phyloP scores from a whole-genome alignment of 2,113 vertebrate genomes.

The Cervus canadensis region DNA sequence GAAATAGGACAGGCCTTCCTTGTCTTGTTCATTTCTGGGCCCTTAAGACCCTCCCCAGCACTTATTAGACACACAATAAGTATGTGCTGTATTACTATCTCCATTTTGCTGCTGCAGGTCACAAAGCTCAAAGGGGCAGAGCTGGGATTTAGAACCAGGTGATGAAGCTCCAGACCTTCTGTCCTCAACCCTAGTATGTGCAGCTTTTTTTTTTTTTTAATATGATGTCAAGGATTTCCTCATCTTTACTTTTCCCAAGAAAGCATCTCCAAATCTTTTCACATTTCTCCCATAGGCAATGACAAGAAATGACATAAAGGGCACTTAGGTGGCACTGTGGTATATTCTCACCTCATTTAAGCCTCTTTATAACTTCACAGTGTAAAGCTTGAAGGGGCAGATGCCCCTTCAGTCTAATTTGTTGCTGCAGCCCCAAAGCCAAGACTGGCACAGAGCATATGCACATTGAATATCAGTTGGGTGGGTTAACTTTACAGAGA shows the following conservation, averaged over 20 bases:
- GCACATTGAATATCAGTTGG: neutral
- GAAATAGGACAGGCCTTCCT: neutral
- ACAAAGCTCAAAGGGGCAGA: neutral
- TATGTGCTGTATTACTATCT: neutral
- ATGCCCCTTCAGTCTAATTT: neutral
- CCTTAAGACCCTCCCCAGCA: neutral
- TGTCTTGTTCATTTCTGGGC: neutral
- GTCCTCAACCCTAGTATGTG: neutral
- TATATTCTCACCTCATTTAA: neutral
- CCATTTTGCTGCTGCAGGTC: neutral
- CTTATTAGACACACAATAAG: neutral
- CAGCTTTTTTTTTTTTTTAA: neutral
- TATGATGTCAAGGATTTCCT: neutral
- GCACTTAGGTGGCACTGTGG: neutral
- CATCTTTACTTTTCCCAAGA: neutral
- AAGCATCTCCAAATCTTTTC: neutral
- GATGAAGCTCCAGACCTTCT: neutral
- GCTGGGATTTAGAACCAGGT: neutral
- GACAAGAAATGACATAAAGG: neutral
- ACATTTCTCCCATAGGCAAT: neutral
- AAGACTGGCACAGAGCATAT: neutral
- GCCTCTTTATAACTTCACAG: neutral
- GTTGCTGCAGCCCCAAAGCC: neutral
- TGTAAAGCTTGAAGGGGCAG: neutral
- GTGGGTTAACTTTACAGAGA: neutral